Evolutionary conservation across 2,888 invertebrate genomes (phyloP).

Genomic region (Pristionchus japonicus): DNA sequence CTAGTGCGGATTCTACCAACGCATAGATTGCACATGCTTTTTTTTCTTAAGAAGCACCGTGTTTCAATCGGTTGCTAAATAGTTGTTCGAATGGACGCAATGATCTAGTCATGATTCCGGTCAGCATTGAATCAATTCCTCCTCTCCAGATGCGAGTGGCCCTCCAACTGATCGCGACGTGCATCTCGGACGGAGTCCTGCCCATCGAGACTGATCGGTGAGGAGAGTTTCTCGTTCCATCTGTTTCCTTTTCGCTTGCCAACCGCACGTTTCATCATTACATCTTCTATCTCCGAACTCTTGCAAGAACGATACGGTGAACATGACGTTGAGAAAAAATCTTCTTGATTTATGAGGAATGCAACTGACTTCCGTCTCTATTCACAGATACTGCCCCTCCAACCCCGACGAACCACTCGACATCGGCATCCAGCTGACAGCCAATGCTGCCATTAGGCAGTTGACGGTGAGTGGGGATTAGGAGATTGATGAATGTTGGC

Average conservation of each 20-base stretch:
- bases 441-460: constrained; percentile 87
- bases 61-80: not conserved
- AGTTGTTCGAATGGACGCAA: not conserved
- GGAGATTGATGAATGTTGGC: too few relatives aligned
- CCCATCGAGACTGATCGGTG: constrained; percentile 72
- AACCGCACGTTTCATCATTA: not conserved
- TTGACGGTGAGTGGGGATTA: constrained; percentile 82
- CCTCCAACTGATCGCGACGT: constrained; percentile 96
- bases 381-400: constrained; percentile 42
- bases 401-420: constrained; percentile 74
- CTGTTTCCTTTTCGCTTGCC: too few relatives aligned
- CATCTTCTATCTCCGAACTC: not conserved
- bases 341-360: too few relatives aligned
- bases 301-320: not conserved
- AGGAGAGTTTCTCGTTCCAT: too few relatives aligned
- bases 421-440: constrained; percentile 78
- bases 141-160: constrained; percentile 89
- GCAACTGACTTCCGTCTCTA: too few relatives aligned
- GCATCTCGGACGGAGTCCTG: constrained; percentile 94
- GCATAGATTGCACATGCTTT: too few relatives aligned
- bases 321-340: not conserved
- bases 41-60: not conserved
- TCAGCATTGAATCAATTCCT: too few relatives aligned
- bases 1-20: too few relatives aligned
- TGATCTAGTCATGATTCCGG: too few relatives aligned